Percentiles rank a stretch among this genome's conserved stretches.
phyloP scores from a whole-genome alignment of 2,888 invertebrate genomes.

The Drosophila leonis region DNA sequence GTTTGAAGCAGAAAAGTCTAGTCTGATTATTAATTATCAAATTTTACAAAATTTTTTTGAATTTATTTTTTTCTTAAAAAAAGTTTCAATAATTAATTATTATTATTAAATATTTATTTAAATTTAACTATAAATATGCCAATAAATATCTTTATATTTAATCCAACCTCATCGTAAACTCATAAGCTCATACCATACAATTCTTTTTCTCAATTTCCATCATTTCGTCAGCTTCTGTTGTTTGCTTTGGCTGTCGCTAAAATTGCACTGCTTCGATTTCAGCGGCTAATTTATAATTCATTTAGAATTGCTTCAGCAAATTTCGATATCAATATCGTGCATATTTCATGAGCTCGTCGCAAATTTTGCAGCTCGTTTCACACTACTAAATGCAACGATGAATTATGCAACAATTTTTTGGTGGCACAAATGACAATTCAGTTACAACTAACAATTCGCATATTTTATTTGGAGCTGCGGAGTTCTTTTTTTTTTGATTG shows the following conservation, averaged over 20 bases:
- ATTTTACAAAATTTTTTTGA: too few species aligned
- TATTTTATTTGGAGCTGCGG: slow-evolving; percentile 1
- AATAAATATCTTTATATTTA: not conserved
- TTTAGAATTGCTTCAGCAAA: slow-evolving; percentile 57
- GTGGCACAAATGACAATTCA: slow-evolving; percentile 14
- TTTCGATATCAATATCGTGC: slow-evolving; percentile 60
- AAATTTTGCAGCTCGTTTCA: slow-evolving; percentile 49
- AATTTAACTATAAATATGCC: not conserved
- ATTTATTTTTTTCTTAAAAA: not conserved
- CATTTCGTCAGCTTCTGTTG: not conserved
- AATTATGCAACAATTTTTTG: slow-evolving; percentile 47
- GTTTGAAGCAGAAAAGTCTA: too few species aligned
- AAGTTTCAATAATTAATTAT: not conserved
- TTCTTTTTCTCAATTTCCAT: not conserved
- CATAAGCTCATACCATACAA: too few species aligned
- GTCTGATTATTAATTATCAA: too few species aligned
- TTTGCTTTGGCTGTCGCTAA: slow-evolving; percentile 3
- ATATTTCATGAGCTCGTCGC: slow-evolving; percentile 65
- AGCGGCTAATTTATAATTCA: slow-evolving; percentile 70
- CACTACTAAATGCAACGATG: slow-evolving; percentile 38
- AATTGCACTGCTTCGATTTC: slow-evolving; percentile 16
- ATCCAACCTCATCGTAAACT: not conserved
- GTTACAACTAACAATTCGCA: slow-evolving; percentile 1
- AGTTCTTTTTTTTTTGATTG: not conserved
- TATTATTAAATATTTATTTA: not conserved